Percentiles rank a stretch among this genome's conserved stretches.
These are phyloP conservation scores for Notolepis coatsorum DNA, from an alignment of 2,797 vertebrate species.

Conservation along the genomic window DNA sequence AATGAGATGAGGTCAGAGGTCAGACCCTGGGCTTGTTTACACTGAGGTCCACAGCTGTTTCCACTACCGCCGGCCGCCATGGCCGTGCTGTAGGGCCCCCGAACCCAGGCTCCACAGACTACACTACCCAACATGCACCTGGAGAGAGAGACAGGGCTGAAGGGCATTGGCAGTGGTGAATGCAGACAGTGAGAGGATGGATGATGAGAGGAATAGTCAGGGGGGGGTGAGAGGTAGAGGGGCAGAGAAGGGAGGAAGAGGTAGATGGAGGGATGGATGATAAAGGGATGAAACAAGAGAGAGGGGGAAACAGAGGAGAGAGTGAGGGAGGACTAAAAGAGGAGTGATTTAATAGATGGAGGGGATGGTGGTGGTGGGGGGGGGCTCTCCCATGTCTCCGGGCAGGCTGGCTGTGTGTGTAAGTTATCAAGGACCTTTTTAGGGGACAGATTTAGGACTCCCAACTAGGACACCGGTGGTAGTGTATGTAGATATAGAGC, in stretches of 20 bases:
- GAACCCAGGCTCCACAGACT: conserved; percentile 3
- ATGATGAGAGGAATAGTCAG: not conserved
- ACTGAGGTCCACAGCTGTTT: conserved; percentile 46
- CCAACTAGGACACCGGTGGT: conserved; percentile 59
- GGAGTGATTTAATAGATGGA: not conserved
- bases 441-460: conserved; percentile 50
- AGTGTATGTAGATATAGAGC: conserved; percentile 18
- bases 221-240: not conserved
- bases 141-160: not conserved
- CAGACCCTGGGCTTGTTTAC: conserved; percentile 56
- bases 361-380: not conserved
- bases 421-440: conserved; percentile 21
- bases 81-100: conserved; percentile 10
- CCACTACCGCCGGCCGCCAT: conserved; percentile 9
- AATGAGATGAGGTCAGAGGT: conserved; percentile 55
- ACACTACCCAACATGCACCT: conserved; percentile 17
- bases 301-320: not conserved
- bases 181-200: not conserved
- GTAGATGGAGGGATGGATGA: not conserved
- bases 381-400: conserved; percentile 17
- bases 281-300: not conserved
- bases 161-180: not conserved
- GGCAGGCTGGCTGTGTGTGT: conserved; percentile 21
- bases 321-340: not conserved
- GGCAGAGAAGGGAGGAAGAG: not conserved